Base-by-base conservation (phyloP, 1,140 invertebrate species). In the Chelonus insularis region DNA sequence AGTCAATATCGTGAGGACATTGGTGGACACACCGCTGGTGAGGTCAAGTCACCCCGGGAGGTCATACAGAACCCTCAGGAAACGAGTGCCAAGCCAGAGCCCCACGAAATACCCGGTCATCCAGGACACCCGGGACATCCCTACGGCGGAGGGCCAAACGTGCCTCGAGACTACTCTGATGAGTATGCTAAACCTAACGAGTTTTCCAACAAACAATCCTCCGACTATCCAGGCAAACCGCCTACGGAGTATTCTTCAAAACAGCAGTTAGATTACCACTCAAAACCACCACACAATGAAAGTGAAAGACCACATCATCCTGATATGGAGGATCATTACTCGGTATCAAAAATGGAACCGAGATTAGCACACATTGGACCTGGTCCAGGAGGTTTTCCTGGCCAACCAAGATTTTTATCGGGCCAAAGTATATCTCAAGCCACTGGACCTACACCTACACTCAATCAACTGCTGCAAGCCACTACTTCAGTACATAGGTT, bases 381-480 rank as follows among this genome's bases (percentile, higher is more conserved):
- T 34, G 60, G 65, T 48, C 67, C 68, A 51, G 71, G 71, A 56
- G 65, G 66, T 47, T 80, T 79, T 58, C 70, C 79, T 11, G 70
- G 71, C 8, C 81, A 79, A 56, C 79, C 82, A 18, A 78, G 83
- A 70, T 83, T 85, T 67, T 70, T 88, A 39, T 84, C 86, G 1
- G 86, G 86, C 16, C 87, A 87, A 71, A 86, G 79, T 72, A 85
- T 89, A 70, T 84, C 86, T 0, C 91, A 92, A 75, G 89, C 90
- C 54, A 88, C 90, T 60, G 91, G 93, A 47, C 93, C 93, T 12
- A 96, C 94, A 41, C 94, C 94, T 45, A 96, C 94, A 23, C 83
- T 96, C 57, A 96, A 96, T 80, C 93, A 94, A 70, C 82, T 96
- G 68, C 84, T 95, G 34, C 92, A 94, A 79, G 89, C 90, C 29